Percentiles rank a stretch among this genome's conserved stretches.
Evolutionary conservation across 2,888 invertebrate species (phyloP).

Genomic region (Amphiduros pacificus): DNA sequence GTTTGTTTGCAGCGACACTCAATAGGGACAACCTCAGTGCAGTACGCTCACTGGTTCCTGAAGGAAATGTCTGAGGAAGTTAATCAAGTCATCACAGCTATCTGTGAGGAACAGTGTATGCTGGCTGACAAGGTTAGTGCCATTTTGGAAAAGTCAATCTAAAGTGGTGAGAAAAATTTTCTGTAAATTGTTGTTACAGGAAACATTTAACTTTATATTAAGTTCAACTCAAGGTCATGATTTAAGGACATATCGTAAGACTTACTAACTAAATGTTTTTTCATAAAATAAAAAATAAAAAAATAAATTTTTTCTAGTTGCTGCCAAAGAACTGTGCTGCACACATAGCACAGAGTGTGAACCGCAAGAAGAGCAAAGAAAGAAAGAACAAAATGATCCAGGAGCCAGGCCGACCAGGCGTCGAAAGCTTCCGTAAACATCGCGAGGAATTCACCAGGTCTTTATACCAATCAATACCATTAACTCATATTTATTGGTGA

Average conservation of each 20-base stretch:
- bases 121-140: conserved; percentile 80
- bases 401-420: conserved; percentile 86
- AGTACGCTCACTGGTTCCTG: conserved; percentile 89
- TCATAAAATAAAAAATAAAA: too few species aligned
- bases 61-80: conserved; percentile 98
- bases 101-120: conserved; percentile 97
- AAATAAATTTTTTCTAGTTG: conserved; percentile 65
- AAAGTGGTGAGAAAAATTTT: too few species aligned
- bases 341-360: conserved; percentile 82
- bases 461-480: background rate
- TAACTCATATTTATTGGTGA: too few species aligned
- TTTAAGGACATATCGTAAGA: too few species aligned
- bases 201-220: too few species aligned
- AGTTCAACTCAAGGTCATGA: too few species aligned
- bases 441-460: conserved; percentile 90
- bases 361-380: conserved; percentile 78
- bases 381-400: conserved; percentile 66
- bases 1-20: conserved; percentile 72
- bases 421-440: conserved; percentile 93
- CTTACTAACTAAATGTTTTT: too few species aligned
- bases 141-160: background rate
- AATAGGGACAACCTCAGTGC: conserved; percentile 90
- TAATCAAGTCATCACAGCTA: conserved; percentile 96
- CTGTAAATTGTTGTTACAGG: too few species aligned
- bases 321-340: conserved; percentile 94